Evolutionary conservation across 2,888 invertebrate species (phyloP), one percentile per base, ranked within the genome.

Genomic region (Phyto melanocephala): DNA sequence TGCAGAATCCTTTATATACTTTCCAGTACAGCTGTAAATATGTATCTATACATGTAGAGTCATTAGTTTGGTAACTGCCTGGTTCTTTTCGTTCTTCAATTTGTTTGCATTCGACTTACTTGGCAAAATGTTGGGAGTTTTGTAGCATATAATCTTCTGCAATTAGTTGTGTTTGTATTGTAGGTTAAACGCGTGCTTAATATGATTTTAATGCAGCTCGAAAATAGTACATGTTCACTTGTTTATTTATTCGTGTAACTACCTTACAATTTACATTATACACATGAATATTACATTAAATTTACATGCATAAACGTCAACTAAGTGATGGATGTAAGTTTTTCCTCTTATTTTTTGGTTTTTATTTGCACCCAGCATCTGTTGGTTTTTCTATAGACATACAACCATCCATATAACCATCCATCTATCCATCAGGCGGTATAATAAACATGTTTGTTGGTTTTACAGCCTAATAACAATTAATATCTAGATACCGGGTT

Each of bases 141-240:
- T 71, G 40, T 47, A 67, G 71, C 47, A 58, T 79, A 52, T 67
- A 79, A 79, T 72, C 78, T 58, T 56, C 42, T 37, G 65, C 65
- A 79, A 82, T 82, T 79, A 79, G 67, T 56, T 37, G 65, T 24
- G 58, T 54, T 17, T 71, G 58, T 70, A 65, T 82, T 82, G 78
- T 71, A 75, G 82, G 75, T 82, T 82, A 82, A 82, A 82, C 82
- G 82, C 82, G 79, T 79, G 78, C 79, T 82, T 79, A 79, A 75
- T 65, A 75, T 50, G 67, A 45, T 65, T 75, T 70, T 56, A 28
- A 63, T 72, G 47, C 62, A 75, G 17, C 45, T 52, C n/a, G 11
- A 47, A 47, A 67, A 28, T 45, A 63, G 17, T 8, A 56, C 28
- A 28, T 28, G 6, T 6, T 5, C 6, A 28, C 28, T 50, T 6